phyloP scores from a whole-genome alignment of 2,888 invertebrate genomes.

The Orchesella flavescens region DNA sequence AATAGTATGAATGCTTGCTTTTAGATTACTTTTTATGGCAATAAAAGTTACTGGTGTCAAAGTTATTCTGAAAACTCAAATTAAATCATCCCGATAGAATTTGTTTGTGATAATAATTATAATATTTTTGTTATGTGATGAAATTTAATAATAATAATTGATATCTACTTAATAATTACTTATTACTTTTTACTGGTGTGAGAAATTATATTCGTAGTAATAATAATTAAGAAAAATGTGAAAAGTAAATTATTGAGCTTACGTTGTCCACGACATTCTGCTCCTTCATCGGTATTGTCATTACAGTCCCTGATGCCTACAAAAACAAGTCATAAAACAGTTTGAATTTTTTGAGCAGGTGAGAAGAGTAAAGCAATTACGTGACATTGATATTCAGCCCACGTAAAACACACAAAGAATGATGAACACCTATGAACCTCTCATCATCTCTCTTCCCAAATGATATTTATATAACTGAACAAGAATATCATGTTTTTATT shows the following conservation, averaged over 20 bases:
- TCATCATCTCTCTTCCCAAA: too few species aligned
- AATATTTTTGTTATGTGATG: neutral
- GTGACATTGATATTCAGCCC: constrained; percentile 47
- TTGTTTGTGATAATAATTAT: too few species aligned
- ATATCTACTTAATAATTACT: neutral
- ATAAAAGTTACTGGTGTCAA: constrained; percentile 1
- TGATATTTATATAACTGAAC: constrained; percentile 5
- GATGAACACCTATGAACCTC: too few species aligned
- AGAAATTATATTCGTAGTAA: neutral
- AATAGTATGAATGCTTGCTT: neutral
- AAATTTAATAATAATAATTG: neutral
- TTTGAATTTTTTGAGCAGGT: neutral
- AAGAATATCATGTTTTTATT: constrained; percentile 3
- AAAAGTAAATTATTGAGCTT: constrained; percentile 21
- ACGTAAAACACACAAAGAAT: neutral
- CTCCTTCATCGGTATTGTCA: constrained; percentile 58
- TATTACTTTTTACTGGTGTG: neutral
- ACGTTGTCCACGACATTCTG: constrained; percentile 40
- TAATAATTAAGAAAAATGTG: neutral
- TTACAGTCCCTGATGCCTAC: constrained; percentile 49
- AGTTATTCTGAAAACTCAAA: neutral
- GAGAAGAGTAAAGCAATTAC: too few species aligned
- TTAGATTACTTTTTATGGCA: constrained; percentile 5
- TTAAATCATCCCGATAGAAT: neutral
- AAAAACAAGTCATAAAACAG: constrained; percentile 24